A percentile compares a stretch with the other conserved stretches of the same genome.
These are phyloP conservation scores for Paramormyrops kingsleyae DNA, from an alignment of 2,113 vertebrate genomes.

Conservation along the genomic window DNA sequence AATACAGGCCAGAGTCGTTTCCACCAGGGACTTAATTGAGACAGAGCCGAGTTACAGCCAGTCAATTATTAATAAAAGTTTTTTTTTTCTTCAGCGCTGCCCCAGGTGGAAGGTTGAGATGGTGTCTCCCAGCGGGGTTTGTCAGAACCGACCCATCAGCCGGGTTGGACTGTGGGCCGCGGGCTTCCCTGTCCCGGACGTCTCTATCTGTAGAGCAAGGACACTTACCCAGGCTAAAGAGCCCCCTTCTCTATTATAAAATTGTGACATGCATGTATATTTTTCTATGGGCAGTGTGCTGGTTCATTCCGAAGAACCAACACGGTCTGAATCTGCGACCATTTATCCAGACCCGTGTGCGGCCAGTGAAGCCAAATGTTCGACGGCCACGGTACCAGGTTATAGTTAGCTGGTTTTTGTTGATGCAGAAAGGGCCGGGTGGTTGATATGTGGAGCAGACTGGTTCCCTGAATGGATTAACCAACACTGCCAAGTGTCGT, in stretches of 20 bases:
- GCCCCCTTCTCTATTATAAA: not conserved
- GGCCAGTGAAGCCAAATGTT: not conserved
- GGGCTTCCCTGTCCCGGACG: not conserved
- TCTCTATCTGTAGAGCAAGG: not conserved
- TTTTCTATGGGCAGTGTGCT: not conserved
- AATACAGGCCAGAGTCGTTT: slow-evolving; percentile 25
- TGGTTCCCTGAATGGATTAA: not conserved
- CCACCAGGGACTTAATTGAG: slow-evolving; percentile 23
- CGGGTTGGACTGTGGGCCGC: not conserved
- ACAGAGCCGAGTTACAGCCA: slow-evolving; percentile 18
- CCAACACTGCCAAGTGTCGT: not conserved
- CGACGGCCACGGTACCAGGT: not conserved
- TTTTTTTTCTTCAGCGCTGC: not conserved
- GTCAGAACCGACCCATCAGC: not conserved
- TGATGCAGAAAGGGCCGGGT: not conserved
- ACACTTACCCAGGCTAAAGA: not conserved
- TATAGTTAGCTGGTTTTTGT: not conserved
- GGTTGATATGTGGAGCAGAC: not conserved
- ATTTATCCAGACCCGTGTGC: not conserved
- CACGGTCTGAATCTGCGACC: not conserved
- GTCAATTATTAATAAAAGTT: slow-evolving; percentile 23
- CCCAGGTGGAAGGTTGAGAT: not conserved
- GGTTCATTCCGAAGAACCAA: not conserved
- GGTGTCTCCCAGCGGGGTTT: not conserved
- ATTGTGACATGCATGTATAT: not conserved